These are phyloP conservation scores for Steinernema khuongi DNA, from an alignment of 1,140 invertebrate species.

Conservation along the genomic window DNA sequence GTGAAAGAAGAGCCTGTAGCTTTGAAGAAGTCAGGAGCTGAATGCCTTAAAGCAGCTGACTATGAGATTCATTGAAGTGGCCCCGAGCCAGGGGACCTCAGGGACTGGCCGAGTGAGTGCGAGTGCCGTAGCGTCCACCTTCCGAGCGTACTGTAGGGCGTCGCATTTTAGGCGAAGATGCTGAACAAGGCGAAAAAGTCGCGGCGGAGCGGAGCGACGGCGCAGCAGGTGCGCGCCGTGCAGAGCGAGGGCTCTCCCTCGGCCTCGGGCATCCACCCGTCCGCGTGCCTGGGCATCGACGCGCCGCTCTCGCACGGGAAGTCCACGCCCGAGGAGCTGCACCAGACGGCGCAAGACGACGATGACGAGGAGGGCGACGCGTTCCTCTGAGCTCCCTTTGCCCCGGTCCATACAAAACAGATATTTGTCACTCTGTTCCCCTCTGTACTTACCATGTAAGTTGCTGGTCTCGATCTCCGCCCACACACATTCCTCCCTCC, in stretches of 20 bases:
- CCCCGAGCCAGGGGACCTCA: too few species aligned
- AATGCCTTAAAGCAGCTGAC: too few species aligned
- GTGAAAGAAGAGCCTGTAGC: too few species aligned
- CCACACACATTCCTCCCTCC: neutral
- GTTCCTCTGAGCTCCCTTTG: slow-evolving; percentile 27
- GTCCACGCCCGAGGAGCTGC: slow-evolving; percentile 31
- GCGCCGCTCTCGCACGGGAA: slow-evolving; percentile 31
- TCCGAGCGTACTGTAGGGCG: neutral
- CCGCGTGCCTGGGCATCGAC: slow-evolving; percentile 16
- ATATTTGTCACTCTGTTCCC: neutral
- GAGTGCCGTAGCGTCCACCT: neutral
- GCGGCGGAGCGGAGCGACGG: slow-evolving; percentile 35
- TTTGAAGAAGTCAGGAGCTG: too few species aligned
- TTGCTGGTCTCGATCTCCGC: neutral
- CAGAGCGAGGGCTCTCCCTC: slow-evolving; percentile 6
- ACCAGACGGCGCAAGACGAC: slow-evolving; percentile 17
- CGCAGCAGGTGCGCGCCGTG: neutral
- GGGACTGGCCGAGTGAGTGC: neutral
- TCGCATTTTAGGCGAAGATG: slow-evolving; percentile 54
- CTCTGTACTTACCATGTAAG: neutral
- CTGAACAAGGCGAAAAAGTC: slow-evolving; percentile 58
- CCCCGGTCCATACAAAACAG: neutral
- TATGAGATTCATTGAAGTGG: too few species aligned
- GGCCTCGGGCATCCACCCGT: slow-evolving; percentile 14
- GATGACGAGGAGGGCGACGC: slow-evolving; percentile 40